Percentiles rank a stretch among this genome's conserved stretches.
Evolutionary conservation across 2,797 vertebrate species (phyloP).

Genomic region (Schizopygopsis malacanthus): DNA sequence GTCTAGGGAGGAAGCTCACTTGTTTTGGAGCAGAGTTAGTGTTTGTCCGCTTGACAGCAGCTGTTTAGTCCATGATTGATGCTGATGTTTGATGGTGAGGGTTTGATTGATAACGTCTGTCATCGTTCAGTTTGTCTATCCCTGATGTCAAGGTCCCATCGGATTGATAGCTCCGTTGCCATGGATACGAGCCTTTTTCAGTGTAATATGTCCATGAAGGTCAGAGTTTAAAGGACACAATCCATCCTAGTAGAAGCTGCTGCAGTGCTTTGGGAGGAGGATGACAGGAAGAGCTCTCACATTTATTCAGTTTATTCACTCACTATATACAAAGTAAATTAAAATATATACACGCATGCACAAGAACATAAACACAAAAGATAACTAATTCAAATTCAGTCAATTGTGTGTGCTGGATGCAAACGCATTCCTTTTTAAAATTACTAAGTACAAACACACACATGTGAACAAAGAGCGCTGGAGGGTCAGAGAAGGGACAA

Average conservation of each 20-base stretch:
- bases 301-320: slow-evolving; percentile 15
- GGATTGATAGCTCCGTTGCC: slow-evolving; percentile 44
- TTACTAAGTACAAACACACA: background rate
- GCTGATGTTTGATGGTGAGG: slow-evolving; percentile 22
- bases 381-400: slow-evolving; percentile 8
- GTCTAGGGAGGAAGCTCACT: background rate
- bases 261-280: background rate
- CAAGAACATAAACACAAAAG: background rate
- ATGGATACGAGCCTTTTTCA: slow-evolving; percentile 17
- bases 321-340: background rate
- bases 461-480: background rate
- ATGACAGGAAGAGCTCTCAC: background rate
- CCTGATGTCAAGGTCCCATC: slow-evolving; percentile 27
- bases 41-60: slow-evolving; percentile 1
- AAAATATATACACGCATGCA: background rate
- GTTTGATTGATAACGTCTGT: slow-evolving; percentile 43
- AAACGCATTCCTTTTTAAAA: slow-evolving; percentile 19
- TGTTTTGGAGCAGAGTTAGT: slow-evolving; percentile 13
- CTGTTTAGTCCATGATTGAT: slow-evolving; percentile 29
- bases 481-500: slow-evolving; percentile 23
- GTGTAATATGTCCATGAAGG: slow-evolving; percentile 24
- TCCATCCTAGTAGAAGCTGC: slow-evolving; percentile 4
- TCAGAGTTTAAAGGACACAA: slow-evolving; percentile 41
- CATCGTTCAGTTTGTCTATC: slow-evolving; percentile 30
- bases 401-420: background rate